These are phyloP conservation scores for Drosophila cardini DNA, from an alignment of 1,140 invertebrate genomes.

Conservation along the genomic window DNA sequence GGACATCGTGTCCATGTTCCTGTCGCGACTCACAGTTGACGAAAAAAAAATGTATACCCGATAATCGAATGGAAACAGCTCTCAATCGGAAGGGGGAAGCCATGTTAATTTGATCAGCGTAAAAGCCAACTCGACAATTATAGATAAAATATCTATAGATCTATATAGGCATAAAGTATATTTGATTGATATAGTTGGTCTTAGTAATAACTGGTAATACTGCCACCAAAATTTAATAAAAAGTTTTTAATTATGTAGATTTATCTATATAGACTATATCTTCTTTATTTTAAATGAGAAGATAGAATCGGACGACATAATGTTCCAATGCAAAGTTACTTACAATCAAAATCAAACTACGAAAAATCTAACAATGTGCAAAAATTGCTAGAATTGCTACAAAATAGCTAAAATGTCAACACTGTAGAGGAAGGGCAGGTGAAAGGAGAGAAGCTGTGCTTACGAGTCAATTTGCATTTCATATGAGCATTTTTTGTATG, in stretches of 20 bases:
- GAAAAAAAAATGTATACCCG: slow-evolving; percentile 22
- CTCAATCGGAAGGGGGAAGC: background rate
- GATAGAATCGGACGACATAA: too few species aligned
- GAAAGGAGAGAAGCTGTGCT: slow-evolving; percentile 1
- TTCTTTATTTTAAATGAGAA: too few species aligned
- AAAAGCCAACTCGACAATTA: background rate
- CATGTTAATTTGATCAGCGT: slow-evolving; percentile 23
- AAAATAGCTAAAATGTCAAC: too few species aligned
- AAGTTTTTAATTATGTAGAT: too few species aligned
- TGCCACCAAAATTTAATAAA: too few species aligned
- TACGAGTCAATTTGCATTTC: slow-evolving; percentile 48
- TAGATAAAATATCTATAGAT: background rate
- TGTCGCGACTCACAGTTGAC: slow-evolving; percentile 23
- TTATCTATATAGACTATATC: too few species aligned
- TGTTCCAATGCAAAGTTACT: too few species aligned
- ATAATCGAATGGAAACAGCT: slow-evolving; percentile 32
- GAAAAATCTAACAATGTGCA: too few species aligned
- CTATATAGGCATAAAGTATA: too few species aligned
- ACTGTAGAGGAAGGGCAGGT: background rate
- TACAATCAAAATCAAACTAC: too few species aligned
- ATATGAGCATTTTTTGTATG: slow-evolving; percentile 30
- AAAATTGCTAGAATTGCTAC: too few species aligned
- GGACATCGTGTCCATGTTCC: slow-evolving; percentile 19
- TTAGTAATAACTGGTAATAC: too few species aligned
- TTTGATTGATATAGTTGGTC: background rate